Conservation (phyloP, 2,113 vertebrate species). For the Odocoileus virginianus region DNA sequence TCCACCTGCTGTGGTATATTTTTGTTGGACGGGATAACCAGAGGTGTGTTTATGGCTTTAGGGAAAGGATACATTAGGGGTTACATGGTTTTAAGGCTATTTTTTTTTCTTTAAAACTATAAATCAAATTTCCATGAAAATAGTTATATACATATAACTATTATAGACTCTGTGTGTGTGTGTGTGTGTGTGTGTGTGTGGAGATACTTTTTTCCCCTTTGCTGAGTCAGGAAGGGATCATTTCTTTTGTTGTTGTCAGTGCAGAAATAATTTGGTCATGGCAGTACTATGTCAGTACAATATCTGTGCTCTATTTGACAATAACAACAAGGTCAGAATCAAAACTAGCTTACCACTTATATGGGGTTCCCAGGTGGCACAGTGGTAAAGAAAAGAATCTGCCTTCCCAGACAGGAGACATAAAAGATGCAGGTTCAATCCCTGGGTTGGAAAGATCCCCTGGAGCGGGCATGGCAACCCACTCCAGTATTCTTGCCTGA, state of each 20-base stretch:
- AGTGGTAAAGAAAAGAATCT: background rate
- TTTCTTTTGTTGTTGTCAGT: slow-evolving; percentile 45
- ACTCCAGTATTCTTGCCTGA: background rate
- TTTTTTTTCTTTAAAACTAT: slow-evolving; percentile 61
- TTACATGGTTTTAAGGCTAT: slow-evolving; percentile 61
- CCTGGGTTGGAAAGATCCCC: background rate
- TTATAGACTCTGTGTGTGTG: background rate
- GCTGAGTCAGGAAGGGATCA: slow-evolving; percentile 35
- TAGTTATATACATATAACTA: background rate
- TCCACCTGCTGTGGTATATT: slow-evolving; percentile 73
- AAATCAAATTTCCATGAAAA: slow-evolving; percentile 28
- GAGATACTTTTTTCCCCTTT: slow-evolving; percentile 43
- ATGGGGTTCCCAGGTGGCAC: background rate
- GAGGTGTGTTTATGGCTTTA: slow-evolving; percentile 76
- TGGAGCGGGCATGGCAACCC: background rate
- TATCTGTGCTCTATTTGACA: background rate
- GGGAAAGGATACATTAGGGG: slow-evolving; percentile 66
- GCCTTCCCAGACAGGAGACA: background rate
- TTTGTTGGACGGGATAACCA: slow-evolving; percentile 61
- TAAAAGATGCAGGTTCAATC: background rate
- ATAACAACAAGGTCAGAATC: background rate
- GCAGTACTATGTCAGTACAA: background rate
- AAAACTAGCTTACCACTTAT: background rate
- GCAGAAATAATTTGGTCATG: slow-evolving; percentile 32
- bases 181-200: background rate